Evolutionary conservation across 1,140 invertebrate species (phyloP).

Genomic region (Berghia stephanieae): DNA sequence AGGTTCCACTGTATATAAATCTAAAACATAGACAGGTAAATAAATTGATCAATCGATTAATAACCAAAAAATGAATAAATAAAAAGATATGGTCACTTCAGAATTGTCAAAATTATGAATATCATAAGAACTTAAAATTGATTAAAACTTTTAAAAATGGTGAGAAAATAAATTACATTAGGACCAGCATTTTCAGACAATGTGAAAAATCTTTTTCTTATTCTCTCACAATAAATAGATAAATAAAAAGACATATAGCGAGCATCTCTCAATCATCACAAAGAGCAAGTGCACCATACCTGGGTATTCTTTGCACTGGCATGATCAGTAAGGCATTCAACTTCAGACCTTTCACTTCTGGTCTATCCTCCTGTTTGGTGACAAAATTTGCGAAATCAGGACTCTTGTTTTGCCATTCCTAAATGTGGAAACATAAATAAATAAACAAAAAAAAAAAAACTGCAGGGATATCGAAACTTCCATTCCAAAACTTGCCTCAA

Average conservation of each 20-base stretch:
- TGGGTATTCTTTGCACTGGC: conserved; percentile 80
- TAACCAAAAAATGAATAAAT: too few relatives aligned
- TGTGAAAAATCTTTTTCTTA: neutral
- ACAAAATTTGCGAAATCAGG: conserved; percentile 71
- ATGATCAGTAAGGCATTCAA: conserved; percentile 78
- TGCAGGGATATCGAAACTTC: too few relatives aligned
- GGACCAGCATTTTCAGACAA: too few relatives aligned
- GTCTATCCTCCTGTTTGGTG: conserved; percentile 74
- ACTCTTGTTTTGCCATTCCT: conserved; percentile 73
- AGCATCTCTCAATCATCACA: neutral
- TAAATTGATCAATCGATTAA: too few relatives aligned
- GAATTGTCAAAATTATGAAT: too few relatives aligned
- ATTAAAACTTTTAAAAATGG: too few relatives aligned
- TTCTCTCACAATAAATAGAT: neutral
- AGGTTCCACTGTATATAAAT: too few relatives aligned
- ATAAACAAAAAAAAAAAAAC: neutral
- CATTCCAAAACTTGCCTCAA: too few relatives aligned
- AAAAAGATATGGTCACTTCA: too few relatives aligned
- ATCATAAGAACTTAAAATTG: too few relatives aligned
- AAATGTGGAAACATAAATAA: conserved; percentile 25
- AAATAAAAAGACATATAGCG: neutral
- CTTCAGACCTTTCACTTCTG: conserved; percentile 76
- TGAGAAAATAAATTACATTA: too few relatives aligned
- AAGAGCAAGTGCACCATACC: conserved; percentile 64
- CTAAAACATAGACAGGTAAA: too few relatives aligned